A percentile compares a stretch with the other conserved stretches of the same genome.
These are phyloP conservation scores for Bombus pascuorum DNA, from an alignment of 1,140 invertebrate genomes.

Conservation along the genomic window DNA sequence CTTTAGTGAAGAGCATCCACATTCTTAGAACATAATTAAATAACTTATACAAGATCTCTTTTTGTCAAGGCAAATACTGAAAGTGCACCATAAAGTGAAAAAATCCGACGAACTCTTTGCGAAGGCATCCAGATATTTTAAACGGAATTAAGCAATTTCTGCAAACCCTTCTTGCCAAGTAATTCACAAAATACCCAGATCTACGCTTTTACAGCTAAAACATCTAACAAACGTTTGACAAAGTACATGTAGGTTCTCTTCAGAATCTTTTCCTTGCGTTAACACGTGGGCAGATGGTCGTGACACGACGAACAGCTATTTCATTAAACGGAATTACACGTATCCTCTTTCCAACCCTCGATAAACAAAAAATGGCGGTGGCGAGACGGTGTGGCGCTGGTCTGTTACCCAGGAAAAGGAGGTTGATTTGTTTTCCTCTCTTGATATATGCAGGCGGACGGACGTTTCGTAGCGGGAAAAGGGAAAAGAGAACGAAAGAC, in stretches of 20 bases:
- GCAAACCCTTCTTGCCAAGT: too few relatives aligned
- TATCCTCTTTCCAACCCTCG: not conserved
- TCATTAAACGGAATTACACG: slow-evolving; percentile 2
- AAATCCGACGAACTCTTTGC: too few relatives aligned
- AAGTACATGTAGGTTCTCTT: not conserved
- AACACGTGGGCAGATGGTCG: not conserved
- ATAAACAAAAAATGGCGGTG: slow-evolving; percentile 51
- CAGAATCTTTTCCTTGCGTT: not conserved
- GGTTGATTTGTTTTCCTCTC: slow-evolving; percentile 34
- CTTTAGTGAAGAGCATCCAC: too few relatives aligned
- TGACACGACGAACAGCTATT: slow-evolving; percentile 26
- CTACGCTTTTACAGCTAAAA: too few relatives aligned
- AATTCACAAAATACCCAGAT: too few relatives aligned
- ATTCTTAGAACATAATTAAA: too few relatives aligned
- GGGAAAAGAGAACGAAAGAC: not conserved
- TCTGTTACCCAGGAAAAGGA: slow-evolving; percentile 4
- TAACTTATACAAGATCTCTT: too few relatives aligned
- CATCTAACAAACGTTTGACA: too few relatives aligned
- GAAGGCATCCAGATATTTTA: too few relatives aligned
- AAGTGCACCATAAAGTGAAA: too few relatives aligned
- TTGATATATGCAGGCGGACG: slow-evolving; percentile 31
- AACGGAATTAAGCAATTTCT: too few relatives aligned
- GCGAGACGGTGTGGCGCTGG: not conserved
- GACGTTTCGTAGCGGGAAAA: slow-evolving; percentile 3
- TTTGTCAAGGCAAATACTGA: too few relatives aligned